Conservation (phyloP, 2,888 invertebrate genomes). For the Hedychridium roseum region DNA sequence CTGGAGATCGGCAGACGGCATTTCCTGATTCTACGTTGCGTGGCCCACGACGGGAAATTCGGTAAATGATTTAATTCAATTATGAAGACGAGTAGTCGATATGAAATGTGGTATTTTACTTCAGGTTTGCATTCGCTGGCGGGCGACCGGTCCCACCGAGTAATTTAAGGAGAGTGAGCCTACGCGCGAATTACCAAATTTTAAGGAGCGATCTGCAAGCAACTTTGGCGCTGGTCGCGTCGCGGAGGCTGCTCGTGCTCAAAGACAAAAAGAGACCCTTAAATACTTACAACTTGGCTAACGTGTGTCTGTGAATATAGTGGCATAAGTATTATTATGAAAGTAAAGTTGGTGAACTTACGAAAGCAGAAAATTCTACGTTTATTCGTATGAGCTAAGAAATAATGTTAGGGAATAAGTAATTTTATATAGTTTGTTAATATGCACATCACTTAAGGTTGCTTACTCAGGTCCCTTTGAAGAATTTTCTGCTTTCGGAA, state of each 20-base stretch:
- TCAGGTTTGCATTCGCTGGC: conserved; percentile 59
- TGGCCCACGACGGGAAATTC: conserved; percentile 56
- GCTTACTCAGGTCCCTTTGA: no score
- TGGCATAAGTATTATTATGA: conserved; percentile 20
- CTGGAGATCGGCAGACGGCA: conserved; percentile 50
- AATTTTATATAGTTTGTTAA: no score
- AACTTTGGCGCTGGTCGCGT: conserved; percentile 56
- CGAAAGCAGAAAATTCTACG: no score
- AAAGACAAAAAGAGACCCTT: conserved; percentile 50
- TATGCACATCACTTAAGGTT: no score
- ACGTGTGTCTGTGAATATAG: conserved; percentile 30
- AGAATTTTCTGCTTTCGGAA: no score
- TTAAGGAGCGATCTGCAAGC: conserved; percentile 56
- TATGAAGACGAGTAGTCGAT: no score
- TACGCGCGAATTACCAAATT: conserved; percentile 60
- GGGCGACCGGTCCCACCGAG: conserved; percentile 57
- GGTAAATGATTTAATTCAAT: conserved; percentile 6
- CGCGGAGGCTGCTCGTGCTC: conserved; percentile 55
- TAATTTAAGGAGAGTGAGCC: conserved; percentile 55
- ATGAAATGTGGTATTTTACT: conserved; percentile 10
- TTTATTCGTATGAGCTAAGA: no score
- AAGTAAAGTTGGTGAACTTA: conserved; percentile 2
- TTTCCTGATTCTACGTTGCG: conserved; percentile 58
- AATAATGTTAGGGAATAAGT: no score
- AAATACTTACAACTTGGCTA: conserved; percentile 41